A percentile compares a stretch with the other conserved stretches of the same genome.
phyloP scores from a whole-genome alignment of 1,140 invertebrate species.

The Sarcophaga peregrina region DNA sequence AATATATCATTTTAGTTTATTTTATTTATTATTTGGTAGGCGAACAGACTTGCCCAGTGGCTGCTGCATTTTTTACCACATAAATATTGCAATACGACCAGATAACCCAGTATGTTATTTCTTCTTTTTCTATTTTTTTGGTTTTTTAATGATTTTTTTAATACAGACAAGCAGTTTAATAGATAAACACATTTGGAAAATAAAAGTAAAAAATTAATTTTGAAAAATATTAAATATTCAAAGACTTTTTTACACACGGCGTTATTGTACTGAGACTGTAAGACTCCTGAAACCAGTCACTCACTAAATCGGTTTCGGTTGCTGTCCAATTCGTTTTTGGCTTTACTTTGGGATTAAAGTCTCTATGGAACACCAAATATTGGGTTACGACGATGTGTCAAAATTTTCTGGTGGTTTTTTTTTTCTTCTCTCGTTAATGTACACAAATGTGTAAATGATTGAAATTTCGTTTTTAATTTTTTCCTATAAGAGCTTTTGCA shows the following conservation, averaged over 20 bases:
- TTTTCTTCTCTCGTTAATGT: not conserved
- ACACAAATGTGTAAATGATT: not conserved
- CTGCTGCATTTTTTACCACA: not conserved
- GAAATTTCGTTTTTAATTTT: not conserved
- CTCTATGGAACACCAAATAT: not conserved
- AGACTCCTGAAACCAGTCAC: not conserved
- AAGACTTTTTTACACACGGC: too few relatives aligned
- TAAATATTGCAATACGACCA: not conserved
- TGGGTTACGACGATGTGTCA: constrained; percentile 20
- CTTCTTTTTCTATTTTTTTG: not conserved
- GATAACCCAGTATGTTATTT: not conserved
- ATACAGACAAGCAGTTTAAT: too few relatives aligned
- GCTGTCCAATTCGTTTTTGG: too few relatives aligned
- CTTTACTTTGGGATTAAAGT: too few relatives aligned
- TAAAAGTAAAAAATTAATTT: too few relatives aligned
- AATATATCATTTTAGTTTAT: too few relatives aligned
- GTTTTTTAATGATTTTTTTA: too few relatives aligned
- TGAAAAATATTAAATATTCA: too few relatives aligned
- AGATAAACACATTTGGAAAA: too few relatives aligned
- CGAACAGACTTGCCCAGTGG: not conserved
- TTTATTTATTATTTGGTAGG: not conserved
- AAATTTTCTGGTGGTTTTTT: constrained; percentile 2
- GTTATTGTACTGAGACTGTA: not conserved
- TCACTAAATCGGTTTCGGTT: too few relatives aligned
- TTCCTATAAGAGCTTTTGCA: not conserved